These are phyloP conservation scores for Volucella inanis DNA, from an alignment of 2,888 invertebrate species.

Conservation along the genomic window DNA sequence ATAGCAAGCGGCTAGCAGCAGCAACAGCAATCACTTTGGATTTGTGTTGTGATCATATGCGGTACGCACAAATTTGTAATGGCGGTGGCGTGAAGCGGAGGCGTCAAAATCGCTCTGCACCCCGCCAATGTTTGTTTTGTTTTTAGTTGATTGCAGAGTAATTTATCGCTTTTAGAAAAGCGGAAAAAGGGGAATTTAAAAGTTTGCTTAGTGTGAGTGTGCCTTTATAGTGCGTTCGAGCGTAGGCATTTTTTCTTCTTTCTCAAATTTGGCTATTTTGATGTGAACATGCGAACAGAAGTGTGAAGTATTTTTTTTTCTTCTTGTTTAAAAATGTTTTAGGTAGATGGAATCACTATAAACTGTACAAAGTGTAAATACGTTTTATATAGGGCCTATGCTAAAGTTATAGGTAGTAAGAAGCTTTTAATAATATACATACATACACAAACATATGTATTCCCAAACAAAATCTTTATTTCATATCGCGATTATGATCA, in stretches of 20 bases:
- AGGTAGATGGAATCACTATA: too few species aligned
- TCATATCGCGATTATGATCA: too few species aligned
- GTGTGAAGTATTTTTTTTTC: background rate
- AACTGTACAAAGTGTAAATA: too few species aligned
- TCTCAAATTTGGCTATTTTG: background rate
- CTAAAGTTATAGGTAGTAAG: too few species aligned
- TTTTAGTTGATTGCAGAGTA: constrained; percentile 52
- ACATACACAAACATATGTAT: too few species aligned
- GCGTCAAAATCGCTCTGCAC: constrained; percentile 30
- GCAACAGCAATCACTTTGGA: constrained; percentile 52
- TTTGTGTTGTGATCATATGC: constrained; percentile 59
- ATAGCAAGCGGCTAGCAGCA: constrained; percentile 1
- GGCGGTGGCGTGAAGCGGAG: background rate
- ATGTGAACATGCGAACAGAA: background rate
- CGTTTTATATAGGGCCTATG: too few species aligned
- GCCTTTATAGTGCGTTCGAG: constrained; percentile 22
- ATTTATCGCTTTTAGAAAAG: constrained; percentile 54
- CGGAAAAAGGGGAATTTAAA: constrained; percentile 47
- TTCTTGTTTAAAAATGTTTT: too few species aligned
- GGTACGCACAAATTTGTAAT: constrained; percentile 61
- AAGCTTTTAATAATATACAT: too few species aligned
- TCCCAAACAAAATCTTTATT: too few species aligned
- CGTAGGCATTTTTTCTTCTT: constrained; percentile 27
- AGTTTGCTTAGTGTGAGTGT: constrained; percentile 28
- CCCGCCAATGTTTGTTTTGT: constrained; percentile 11